These are phyloP conservation scores for Xenotilapia flavipinnis DNA, from an alignment of 2,113 vertebrate species.

Conservation along the genomic window DNA sequence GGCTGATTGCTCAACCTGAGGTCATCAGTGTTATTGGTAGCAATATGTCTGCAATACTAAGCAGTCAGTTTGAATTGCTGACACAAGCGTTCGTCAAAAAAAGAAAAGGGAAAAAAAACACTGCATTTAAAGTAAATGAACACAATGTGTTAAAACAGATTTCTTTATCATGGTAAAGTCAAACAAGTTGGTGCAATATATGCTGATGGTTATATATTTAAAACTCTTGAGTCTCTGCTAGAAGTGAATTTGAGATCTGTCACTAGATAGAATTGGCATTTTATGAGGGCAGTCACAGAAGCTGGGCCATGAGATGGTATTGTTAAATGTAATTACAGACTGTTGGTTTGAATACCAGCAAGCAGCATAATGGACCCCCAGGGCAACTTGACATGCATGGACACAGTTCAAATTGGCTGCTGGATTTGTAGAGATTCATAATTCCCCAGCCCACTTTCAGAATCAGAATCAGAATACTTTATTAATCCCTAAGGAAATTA, in stretches of 20 bases:
- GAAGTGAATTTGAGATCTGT: constrained; percentile 4
- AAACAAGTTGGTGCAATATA: background rate
- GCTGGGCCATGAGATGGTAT: background rate
- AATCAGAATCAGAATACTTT: background rate
- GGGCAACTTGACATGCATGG: background rate
- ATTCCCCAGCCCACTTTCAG: background rate
- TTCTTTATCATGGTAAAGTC: background rate
- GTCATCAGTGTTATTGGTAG: constrained; percentile 62
- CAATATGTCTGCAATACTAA: constrained; percentile 59
- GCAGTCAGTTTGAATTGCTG: constrained; percentile 31
- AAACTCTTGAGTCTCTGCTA: constrained; percentile 2
- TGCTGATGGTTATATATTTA: background rate
- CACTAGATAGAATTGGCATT: background rate
- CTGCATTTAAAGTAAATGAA: background rate
- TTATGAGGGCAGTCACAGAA: background rate
- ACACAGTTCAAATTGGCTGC: background rate
- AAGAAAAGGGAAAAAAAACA: background rate
- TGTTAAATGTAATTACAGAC: background rate
- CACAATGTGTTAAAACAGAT: background rate
- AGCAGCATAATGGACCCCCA: background rate
- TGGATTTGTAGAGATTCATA: background rate
- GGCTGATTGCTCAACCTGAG: constrained; percentile 67
- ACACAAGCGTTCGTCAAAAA: constrained; percentile 33
- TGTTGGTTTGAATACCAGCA: background rate
- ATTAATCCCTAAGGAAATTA: background rate